Percentiles rank a stretch among this genome's conserved stretches.
phyloP scores from a whole-genome alignment of 2,113 vertebrate species.

The Thunnus maccoyii region DNA sequence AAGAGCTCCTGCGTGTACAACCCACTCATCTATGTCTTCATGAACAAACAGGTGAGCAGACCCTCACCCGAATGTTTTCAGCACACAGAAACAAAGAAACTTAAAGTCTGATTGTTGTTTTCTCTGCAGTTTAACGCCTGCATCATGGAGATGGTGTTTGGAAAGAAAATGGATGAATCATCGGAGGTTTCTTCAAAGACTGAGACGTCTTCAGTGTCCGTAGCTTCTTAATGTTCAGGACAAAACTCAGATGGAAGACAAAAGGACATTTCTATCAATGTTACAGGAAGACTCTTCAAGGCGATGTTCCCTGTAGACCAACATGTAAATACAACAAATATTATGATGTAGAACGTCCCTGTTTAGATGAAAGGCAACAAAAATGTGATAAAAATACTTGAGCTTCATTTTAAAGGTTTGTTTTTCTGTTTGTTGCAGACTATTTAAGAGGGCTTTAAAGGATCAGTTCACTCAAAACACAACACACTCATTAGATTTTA shows the following conservation, averaged over 20 bases:
- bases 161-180: constrained; percentile 82
- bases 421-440: too few species aligned
- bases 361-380: constrained; percentile 51
- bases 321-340: constrained; percentile 42
- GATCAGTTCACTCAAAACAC: neutral
- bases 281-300: neutral
- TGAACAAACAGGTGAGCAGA: constrained; percentile 89
- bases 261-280: constrained; percentile 2
- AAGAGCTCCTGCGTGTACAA: constrained; percentile 90
- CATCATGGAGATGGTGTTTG: constrained; percentile 88
- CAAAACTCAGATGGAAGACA: neutral
- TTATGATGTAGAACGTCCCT: constrained; percentile 18
- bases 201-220: constrained; percentile 82
- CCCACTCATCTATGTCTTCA: constrained; percentile 90
- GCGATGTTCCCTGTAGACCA: too few species aligned
- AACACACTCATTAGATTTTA: neutral
- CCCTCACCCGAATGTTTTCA: neutral
- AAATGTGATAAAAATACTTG: constrained; percentile 26
- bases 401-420: too few species aligned
- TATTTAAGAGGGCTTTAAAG: neutral
- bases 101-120: neutral
- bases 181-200: constrained; percentile 85
- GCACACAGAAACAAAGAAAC: neutral
- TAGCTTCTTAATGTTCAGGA: constrained; percentile 35
- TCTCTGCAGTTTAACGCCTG: constrained; percentile 85